Evolutionary conservation across 2,113 vertebrate species (phyloP), one percentile per base, ranked within the genome.

Genomic region (Tiliqua scincoides): DNA sequence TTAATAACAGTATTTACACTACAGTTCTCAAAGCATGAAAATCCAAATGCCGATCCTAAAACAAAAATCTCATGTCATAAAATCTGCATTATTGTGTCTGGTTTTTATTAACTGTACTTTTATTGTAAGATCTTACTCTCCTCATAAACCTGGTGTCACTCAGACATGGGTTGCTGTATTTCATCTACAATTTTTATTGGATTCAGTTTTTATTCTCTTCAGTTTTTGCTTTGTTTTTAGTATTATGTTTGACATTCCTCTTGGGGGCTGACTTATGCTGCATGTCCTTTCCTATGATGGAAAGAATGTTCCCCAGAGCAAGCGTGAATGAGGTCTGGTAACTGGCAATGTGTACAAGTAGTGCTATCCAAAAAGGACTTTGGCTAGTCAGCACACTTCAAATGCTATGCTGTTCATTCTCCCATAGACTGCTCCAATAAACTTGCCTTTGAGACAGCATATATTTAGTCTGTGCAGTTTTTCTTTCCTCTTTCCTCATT

Each of bases 311-410:
- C 92, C 85, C 88, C 89, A 89, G 94, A 96, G 95, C 93, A 93
- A 93, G 91, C 62, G 83, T 87, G 94, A 96, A 96, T 94, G 92
- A 95, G 96, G 96, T 93, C 88, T 92, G 92, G 92, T 94, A 94
- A 85, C 83, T 89, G 76, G 88, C 93, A 90, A 87, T 91, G 75
- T 30, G 37, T 88, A 81, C 88, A 96, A 92, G 92, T 80, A 54
- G 43, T 94, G 90, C 91, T 95, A 90, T 84, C 88, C 91, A 89
- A 88, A 86, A 95, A 93, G 88, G 91, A 91, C 90, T 93, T 89
- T 93, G 92, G 94, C 90, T 93, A 89, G 30, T 92, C 87, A 94
- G 91, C 93, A 89, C 40, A 90, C 71, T 90, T 95, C 1, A 4
- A 85, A 90, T 87, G 81, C 62, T 75, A 90, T 82, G 37, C 89